Conservation (phyloP, 2,113 vertebrate genomes). For the Clinocottus analis region DNA sequence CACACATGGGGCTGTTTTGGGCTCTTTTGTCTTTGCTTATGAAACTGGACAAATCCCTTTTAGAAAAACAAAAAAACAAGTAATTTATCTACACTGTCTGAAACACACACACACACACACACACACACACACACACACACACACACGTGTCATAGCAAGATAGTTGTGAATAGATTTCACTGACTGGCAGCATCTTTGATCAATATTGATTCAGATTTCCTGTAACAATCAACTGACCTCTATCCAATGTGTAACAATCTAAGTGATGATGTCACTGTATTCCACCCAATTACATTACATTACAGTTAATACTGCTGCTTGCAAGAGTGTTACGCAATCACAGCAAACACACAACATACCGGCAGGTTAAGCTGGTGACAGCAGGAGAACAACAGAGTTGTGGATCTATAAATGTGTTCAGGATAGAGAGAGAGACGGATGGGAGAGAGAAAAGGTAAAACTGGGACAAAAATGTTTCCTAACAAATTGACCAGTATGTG, state of each 20-base stretch:
- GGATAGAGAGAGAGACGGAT: background rate
- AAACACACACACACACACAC: conserved; percentile 4
- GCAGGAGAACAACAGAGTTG: conserved; percentile 38
- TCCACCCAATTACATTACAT: conserved; percentile 30
- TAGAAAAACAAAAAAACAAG: conserved; percentile 47
- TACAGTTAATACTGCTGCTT: conserved; percentile 37
- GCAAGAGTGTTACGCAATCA: conserved; percentile 45
- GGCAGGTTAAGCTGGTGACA: conserved; percentile 69
- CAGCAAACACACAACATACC: conserved; percentile 14
- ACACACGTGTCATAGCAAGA: background rate
- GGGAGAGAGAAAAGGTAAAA: conserved; percentile 46
- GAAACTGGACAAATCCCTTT: conserved; percentile 65
- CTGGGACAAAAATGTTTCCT: conserved; percentile 59
- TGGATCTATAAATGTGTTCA: conserved; percentile 52
- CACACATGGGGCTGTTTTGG: conserved; percentile 15
- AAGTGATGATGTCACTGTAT: conserved; percentile 29
- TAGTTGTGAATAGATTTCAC: conserved; percentile 5
- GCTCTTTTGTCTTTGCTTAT: conserved; percentile 60
- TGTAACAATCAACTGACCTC: background rate
- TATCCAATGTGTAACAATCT: background rate
- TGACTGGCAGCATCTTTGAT: background rate
- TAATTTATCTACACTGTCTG: conserved; percentile 19
- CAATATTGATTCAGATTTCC: conserved; percentile 23
- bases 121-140: conserved; percentile 4
- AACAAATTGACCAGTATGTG: conserved; percentile 36